These are phyloP conservation scores for Heliconius hermathena DNA, from an alignment of 1,140 invertebrate genomes.

Conservation along the genomic window DNA sequence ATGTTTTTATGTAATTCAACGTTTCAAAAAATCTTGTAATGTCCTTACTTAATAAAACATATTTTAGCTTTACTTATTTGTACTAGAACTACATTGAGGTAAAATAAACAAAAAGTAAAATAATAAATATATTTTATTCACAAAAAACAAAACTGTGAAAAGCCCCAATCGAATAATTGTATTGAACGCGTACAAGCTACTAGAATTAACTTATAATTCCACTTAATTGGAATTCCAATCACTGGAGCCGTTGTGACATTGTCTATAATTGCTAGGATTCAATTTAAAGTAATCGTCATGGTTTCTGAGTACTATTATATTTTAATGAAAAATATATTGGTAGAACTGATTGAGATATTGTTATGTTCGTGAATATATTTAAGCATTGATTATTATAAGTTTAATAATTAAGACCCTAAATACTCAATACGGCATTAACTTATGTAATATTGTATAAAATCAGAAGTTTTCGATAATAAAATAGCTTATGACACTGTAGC, in stretches of 20 bases:
- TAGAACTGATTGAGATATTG: constrained; percentile 11
- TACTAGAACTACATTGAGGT: too few relatives aligned
- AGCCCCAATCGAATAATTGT: neutral
- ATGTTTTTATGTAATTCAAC: too few relatives aligned
- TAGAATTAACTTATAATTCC: constrained; percentile 31
- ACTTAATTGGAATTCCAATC: constrained; percentile 32
- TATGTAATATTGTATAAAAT: too few relatives aligned
- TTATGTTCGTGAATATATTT: constrained; percentile 10
- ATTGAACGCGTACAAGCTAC: neutral
- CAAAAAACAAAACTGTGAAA: constrained; percentile 3
- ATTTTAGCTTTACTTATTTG: too few relatives aligned
- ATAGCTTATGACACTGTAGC: too few relatives aligned
- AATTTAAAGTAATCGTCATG: constrained; percentile 29
- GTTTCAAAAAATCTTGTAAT: too few relatives aligned
- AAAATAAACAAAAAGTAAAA: too few relatives aligned
- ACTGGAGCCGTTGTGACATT: constrained; percentile 16
- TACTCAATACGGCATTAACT: too few relatives aligned
- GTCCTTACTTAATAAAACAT: too few relatives aligned
- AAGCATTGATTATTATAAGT: too few relatives aligned
- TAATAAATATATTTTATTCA: neutral
- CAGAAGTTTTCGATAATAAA: too few relatives aligned
- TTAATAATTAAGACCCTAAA: too few relatives aligned
- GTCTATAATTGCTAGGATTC: constrained; percentile 29
- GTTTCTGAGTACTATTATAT: constrained; percentile 24
- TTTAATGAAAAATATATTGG: constrained; percentile 38